Conservation (phyloP, 2,797 vertebrate genomes). For the Argya squamiceps region DNA sequence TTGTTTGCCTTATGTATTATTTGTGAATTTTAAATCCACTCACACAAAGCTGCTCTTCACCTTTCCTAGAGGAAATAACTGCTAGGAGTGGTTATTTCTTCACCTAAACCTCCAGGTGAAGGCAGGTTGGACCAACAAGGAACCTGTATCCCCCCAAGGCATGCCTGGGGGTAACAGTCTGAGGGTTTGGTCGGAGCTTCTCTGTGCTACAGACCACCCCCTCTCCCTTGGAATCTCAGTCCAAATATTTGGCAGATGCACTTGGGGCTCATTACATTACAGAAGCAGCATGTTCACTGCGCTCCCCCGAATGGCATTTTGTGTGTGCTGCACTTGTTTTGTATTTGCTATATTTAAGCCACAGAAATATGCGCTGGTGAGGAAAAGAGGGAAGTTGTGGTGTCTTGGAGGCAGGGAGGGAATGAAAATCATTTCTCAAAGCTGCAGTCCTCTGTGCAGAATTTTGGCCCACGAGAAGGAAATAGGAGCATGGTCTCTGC, state of each 20-base stretch:
- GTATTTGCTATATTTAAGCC: slow-evolving; percentile 62
- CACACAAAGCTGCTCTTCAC: not conserved
- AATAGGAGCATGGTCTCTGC: accelerated
- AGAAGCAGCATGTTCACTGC: not conserved
- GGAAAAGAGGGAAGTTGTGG: not conserved
- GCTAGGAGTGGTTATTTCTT: too few species aligned
- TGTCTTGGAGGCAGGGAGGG: not conserved
- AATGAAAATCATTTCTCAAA: not conserved
- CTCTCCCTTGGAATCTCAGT: not conserved
- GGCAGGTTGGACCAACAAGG: not conserved
- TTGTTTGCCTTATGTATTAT: not conserved
- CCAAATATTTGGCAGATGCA: slow-evolving; percentile 13
- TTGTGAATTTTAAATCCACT: not conserved
- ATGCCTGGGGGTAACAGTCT: not conserved
- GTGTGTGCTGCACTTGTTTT: slow-evolving; percentile 48
- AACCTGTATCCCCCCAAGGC: not conserved
- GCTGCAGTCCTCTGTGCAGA: not conserved
- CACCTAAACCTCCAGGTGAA: not conserved
- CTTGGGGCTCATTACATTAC: slow-evolving; percentile 11
- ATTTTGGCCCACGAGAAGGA: not conserved
- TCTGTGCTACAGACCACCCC: not conserved
- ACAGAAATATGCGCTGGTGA: not conserved
- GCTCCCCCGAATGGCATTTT: slow-evolving; percentile 40
- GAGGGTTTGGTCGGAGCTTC: not conserved
- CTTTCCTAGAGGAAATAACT: not conserved